These are phyloP conservation scores for Ochotona princeps DNA, from an alignment of 2,113 vertebrate genomes.

Conservation along the genomic window DNA sequence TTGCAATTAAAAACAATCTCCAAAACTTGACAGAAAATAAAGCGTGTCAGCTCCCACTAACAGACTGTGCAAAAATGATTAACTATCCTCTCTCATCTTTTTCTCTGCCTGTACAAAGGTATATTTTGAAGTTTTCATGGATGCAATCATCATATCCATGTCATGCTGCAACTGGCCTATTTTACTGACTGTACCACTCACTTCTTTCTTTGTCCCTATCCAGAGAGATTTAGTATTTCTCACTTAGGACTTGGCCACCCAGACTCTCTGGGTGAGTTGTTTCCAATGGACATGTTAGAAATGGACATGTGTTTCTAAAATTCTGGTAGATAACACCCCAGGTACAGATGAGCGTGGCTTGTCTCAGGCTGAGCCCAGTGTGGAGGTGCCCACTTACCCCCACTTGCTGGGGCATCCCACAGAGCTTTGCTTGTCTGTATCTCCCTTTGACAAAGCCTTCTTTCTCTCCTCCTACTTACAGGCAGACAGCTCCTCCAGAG, in stretches of 20 bases:
- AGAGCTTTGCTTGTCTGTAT: background rate
- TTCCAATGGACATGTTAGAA: background rate
- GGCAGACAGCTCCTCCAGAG: conserved; percentile 36
- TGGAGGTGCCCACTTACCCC: accelerated
- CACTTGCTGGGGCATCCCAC: background rate
- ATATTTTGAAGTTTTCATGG: background rate
- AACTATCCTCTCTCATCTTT: background rate
- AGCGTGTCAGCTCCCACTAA: background rate
- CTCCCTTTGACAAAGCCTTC: background rate
- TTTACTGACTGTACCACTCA: background rate
- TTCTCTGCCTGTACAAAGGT: background rate
- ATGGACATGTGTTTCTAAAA: background rate
- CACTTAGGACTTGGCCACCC: background rate
- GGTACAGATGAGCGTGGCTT: accelerated
- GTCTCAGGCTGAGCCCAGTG: background rate
- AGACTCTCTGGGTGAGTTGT: background rate
- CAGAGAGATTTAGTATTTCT: background rate
- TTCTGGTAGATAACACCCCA: background rate
- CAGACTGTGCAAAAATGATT: background rate
- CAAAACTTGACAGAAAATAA: background rate
- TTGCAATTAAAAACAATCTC: background rate
- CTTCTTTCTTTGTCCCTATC: background rate
- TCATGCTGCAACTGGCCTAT: background rate
- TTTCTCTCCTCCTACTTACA: background rate
- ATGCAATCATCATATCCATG: background rate